Percentiles rank a stretch among this genome's conserved stretches.
Conservation (phyloP, 2,888 invertebrate species). For the Lymantria monacha region DNA sequence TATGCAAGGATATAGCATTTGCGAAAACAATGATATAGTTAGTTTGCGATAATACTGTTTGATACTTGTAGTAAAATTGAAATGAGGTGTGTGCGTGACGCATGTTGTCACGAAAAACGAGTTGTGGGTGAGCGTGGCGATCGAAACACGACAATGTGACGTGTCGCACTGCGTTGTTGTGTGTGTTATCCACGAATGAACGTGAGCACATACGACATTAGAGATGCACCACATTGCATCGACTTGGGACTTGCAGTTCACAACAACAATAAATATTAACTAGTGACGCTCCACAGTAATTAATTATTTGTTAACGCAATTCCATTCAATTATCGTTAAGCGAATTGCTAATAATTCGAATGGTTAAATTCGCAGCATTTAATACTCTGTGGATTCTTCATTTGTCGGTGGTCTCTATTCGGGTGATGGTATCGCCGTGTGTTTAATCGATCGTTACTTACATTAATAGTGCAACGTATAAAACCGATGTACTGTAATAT, state of each 20-base stretch:
- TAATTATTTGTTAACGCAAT: constrained; percentile 73
- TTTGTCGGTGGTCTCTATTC: constrained; percentile 59
- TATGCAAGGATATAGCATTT: constrained; percentile 8
- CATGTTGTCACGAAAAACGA: constrained; percentile 54
- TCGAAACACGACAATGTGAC: constrained; percentile 45
- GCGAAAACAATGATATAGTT: constrained; percentile 42
- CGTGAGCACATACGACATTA: constrained; percentile 32
- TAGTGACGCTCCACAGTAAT: constrained; percentile 53
- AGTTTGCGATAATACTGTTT: constrained; percentile 40
- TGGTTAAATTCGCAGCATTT: constrained; percentile 69
- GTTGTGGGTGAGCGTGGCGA: constrained; percentile 42
- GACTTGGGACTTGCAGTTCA: constrained; percentile 38
- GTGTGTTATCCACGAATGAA: constrained; percentile 27
- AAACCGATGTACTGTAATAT: constrained; percentile 33
- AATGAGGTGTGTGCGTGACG: constrained; percentile 58
- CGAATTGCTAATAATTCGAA: constrained; percentile 69
- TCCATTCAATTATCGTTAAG: constrained; percentile 71
- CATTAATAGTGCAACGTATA: constrained; percentile 68
- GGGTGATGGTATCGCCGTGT: constrained; percentile 51
- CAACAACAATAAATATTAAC: constrained; percentile 58
- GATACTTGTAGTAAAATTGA: constrained; percentile 51
- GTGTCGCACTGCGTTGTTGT: constrained; percentile 28
- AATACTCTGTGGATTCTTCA: constrained; percentile 61
- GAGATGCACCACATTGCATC: constrained; percentile 32
- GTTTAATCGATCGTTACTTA: constrained; percentile 49